Conservation (phyloP, 2,797 vertebrate species). For the Falco concolor region DNA sequence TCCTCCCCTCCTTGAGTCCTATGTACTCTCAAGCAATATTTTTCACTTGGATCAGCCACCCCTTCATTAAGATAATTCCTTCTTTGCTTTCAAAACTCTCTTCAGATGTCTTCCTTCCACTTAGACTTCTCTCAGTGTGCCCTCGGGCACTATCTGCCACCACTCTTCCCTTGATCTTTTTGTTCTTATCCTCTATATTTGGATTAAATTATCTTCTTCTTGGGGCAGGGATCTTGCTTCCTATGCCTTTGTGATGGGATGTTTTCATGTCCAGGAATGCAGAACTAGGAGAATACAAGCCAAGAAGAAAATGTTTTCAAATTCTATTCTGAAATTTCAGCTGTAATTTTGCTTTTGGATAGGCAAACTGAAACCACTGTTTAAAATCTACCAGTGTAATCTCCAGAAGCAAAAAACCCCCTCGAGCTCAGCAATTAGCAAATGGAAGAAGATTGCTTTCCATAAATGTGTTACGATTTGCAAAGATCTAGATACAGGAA, state of each 20-base stretch:
- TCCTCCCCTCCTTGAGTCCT: background rate
- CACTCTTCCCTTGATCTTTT: background rate
- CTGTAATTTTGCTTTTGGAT: background rate
- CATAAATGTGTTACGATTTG: background rate
- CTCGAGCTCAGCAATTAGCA: slow-evolving; percentile 10
- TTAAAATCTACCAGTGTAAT: background rate
- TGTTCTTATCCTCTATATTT: background rate
- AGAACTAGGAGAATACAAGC: background rate
- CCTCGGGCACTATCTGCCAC: background rate
- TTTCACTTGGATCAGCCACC: background rate
- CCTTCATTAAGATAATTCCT: slow-evolving; percentile 3
- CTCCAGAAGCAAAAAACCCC: background rate
- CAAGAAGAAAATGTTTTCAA: background rate
- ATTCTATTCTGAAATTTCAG: background rate
- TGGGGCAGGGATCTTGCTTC: background rate
- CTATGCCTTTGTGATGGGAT: background rate
- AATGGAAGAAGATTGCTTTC: slow-evolving; percentile 9
- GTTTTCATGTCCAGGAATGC: background rate
- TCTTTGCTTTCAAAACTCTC: background rate
- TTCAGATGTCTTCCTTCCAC: background rate
- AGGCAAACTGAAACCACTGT: background rate
- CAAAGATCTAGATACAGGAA: slow-evolving; percentile 12
- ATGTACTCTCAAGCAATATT: background rate
- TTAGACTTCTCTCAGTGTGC: background rate
- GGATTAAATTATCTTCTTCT: background rate